Conservation (phyloP, 2,888 invertebrate species). For the Mystacides longicornis region DNA sequence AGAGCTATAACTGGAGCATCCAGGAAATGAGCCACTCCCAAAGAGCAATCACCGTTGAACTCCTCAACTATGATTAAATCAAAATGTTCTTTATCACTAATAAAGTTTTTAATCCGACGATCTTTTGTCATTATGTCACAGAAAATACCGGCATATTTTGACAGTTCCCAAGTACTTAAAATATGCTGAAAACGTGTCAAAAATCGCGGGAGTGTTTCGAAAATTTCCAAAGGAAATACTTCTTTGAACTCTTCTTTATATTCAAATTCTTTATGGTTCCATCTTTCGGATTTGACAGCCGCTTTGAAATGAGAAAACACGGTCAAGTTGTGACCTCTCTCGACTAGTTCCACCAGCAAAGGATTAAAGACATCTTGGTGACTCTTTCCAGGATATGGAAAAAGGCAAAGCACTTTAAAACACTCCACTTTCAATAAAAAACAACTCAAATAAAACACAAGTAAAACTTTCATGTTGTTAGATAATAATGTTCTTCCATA, state of each 20-base stretch:
- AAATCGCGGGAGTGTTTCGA: slow-evolving; percentile 29
- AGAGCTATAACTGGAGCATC: slow-evolving; percentile 50
- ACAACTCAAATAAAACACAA: background rate
- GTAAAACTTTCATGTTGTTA: no score
- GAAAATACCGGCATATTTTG: slow-evolving; percentile 25
- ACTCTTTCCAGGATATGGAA: slow-evolving; percentile 44
- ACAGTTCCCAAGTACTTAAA: background rate
- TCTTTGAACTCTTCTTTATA: slow-evolving; percentile 31
- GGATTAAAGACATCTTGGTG: slow-evolving; percentile 45
- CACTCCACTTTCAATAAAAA: background rate
- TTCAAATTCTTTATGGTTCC: slow-evolving; percentile 32
- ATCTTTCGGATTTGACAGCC: background rate
- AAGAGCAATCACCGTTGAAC: slow-evolving; percentile 58
- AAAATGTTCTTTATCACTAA: slow-evolving; percentile 40
- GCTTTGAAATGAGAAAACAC: slow-evolving; percentile 43
- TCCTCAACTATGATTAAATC: slow-evolving; percentile 56
- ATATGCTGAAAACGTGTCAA: slow-evolving; percentile 25
- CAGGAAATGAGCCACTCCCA: slow-evolving; percentile 51
- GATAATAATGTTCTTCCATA: no score
- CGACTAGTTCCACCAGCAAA: slow-evolving; percentile 37
- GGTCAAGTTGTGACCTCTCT: slow-evolving; percentile 41
- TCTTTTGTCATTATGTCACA: slow-evolving; percentile 40
- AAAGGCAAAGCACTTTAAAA: slow-evolving; percentile 35
- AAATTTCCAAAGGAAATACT: slow-evolving; percentile 30
- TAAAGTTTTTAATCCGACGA: slow-evolving; percentile 35